Evolutionary conservation across 2,113 vertebrate species (phyloP).

Genomic region (Gulo gulo): DNA sequence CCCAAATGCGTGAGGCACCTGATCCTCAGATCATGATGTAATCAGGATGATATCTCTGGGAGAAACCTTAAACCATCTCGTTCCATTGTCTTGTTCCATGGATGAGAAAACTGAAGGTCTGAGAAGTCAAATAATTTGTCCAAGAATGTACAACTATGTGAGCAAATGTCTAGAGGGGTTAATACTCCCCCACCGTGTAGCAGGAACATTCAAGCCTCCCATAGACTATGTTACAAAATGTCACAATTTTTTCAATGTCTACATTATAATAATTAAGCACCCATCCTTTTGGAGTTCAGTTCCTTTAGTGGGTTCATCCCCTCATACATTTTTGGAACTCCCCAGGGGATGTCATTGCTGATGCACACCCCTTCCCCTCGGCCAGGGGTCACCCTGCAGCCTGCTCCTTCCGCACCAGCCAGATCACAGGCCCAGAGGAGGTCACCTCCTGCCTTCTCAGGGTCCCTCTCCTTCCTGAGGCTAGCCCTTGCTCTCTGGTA

Average conservation of each 20-base stretch:
- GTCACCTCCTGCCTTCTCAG: too few species aligned
- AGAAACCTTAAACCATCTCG: neutral
- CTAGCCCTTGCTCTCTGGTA: neutral
- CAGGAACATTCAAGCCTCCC: neutral
- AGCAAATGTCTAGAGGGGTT: neutral
- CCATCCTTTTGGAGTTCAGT: neutral
- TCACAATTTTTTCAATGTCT: neutral
- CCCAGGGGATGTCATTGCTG: neutral
- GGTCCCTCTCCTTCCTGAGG: neutral
- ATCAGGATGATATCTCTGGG: neutral
- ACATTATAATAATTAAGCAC: neutral
- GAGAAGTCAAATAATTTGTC: neutral
- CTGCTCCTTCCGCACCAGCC: neutral
- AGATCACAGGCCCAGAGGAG: neutral
- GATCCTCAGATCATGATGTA: neutral
- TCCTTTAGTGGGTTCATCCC: neutral
- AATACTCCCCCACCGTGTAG: neutral
- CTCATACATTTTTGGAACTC: neutral
- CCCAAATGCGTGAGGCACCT: neutral
- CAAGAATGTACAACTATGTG: neutral
- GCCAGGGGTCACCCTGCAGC: rapidly evolving
- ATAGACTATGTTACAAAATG: neutral
- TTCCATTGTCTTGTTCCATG: neutral
- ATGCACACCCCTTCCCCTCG: too few species aligned
- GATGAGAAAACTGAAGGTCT: neutral